These are phyloP conservation scores for Agrilus planipennis DNA, from an alignment of 1,140 invertebrate species.

Conservation along the genomic window DNA sequence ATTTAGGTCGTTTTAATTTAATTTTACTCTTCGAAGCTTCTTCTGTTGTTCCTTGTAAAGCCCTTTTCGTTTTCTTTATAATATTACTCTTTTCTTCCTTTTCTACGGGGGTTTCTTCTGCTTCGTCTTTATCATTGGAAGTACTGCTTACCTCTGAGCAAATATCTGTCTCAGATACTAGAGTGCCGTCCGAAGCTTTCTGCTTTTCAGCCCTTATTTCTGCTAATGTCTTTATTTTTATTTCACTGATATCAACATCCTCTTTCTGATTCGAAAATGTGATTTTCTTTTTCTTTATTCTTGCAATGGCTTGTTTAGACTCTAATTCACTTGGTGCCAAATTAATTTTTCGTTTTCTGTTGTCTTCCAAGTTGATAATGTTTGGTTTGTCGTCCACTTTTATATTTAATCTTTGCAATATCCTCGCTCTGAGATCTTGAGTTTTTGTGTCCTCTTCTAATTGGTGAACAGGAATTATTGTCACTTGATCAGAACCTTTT, in stretches of 20 bases:
- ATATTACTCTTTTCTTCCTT: neutral
- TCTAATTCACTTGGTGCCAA: neutral
- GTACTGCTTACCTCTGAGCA: slow-evolving; percentile 22
- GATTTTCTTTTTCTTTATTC: slow-evolving; percentile 7
- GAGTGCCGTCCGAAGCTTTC: slow-evolving; percentile 1
- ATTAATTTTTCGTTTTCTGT: slow-evolving; percentile 9
- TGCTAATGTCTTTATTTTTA: slow-evolving; percentile 31
- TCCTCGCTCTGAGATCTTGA: slow-evolving; percentile 18
- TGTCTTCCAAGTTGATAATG: slow-evolving; percentile 12
- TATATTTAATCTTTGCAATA: slow-evolving; percentile 8
- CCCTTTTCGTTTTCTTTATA: slow-evolving; percentile 6
- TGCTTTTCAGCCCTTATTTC: slow-evolving; percentile 28
- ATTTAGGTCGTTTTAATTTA: neutral
- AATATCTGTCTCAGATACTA: neutral
- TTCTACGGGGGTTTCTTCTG: slow-evolving; percentile 2
- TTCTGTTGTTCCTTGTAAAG: slow-evolving; percentile 1
- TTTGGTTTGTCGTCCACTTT: slow-evolving; percentile 6
- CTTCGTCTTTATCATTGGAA: slow-evolving; percentile 10
- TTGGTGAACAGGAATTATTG: neutral
- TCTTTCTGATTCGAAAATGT: slow-evolving; percentile 5
- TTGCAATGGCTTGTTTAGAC: neutral
- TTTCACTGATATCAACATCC: slow-evolving; percentile 13
- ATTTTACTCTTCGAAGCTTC: neutral
- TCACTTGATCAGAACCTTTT: no score
- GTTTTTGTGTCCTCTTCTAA: slow-evolving; percentile 6